These are phyloP conservation scores for Eilema caniola DNA, from an alignment of 2,888 invertebrate genomes.

Conservation along the genomic window DNA sequence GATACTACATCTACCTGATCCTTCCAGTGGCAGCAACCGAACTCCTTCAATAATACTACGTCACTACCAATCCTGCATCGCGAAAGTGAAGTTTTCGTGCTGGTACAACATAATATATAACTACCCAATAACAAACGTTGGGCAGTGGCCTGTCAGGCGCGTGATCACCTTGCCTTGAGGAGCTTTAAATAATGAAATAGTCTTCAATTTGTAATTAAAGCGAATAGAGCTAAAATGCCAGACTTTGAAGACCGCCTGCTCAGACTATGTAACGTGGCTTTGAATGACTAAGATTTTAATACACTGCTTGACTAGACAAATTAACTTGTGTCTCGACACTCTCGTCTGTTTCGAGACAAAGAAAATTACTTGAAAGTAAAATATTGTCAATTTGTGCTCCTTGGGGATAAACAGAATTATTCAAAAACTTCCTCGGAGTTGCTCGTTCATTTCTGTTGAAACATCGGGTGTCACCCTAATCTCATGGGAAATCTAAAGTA, in stretches of 20 bases:
- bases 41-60: no score
- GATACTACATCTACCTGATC: no score
- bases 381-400: neutral
- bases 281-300: neutral
- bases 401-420: slow-evolving; percentile 7
- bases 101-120: no score
- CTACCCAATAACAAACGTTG: no score
- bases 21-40: no score
- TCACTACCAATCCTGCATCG: no score
- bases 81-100: no score
- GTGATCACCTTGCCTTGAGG: no score
- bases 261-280: neutral
- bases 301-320: neutral
- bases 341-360: slow-evolving; percentile 1
- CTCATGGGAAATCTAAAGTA: neutral
- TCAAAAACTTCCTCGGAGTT: neutral
- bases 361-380: slow-evolving; percentile 11
- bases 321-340: neutral
- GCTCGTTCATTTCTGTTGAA: neutral
- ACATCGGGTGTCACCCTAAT: neutral
- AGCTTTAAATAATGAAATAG: neutral
- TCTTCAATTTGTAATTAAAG: neutral
- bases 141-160: no score
- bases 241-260: neutral
- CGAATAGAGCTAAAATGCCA: neutral